These are phyloP conservation scores for Canis aureus DNA, from an alignment of 2,113 vertebrate species.

Conservation along the genomic window DNA sequence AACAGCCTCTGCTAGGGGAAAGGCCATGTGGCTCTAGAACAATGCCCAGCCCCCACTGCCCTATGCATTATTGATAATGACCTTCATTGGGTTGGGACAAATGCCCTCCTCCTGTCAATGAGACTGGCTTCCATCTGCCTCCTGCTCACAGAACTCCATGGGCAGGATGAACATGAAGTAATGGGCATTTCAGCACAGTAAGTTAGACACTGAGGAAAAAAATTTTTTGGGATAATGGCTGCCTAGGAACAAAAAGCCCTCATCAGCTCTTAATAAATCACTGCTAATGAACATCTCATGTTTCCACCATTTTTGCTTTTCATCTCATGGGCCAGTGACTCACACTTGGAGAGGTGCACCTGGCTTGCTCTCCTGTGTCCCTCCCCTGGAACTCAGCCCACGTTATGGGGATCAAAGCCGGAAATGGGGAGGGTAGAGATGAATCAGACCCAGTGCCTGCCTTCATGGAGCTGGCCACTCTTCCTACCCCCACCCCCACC, in stretches of 20 bases:
- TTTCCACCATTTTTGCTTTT: background rate
- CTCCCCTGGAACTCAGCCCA: background rate
- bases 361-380: rapidly evolving
- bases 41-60: background rate
- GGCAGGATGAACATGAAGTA: background rate
- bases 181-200: background rate
- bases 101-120: background rate
- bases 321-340: background rate
- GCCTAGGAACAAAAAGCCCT: background rate
- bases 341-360: background rate
- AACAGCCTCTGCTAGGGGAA: background rate
- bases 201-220: background rate
- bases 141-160: background rate
- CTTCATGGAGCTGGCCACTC: background rate
- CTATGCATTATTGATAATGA: background rate
- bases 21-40: background rate
- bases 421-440: background rate
- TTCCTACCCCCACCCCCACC: background rate
- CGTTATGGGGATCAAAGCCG: background rate
- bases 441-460: background rate
- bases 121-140: background rate
- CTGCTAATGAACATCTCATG: background rate
- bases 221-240: background rate
- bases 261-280: background rate
- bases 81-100: background rate